These are phyloP conservation scores for Trissolcus japonicus DNA, from an alignment of 2,888 invertebrate species.

Conservation along the genomic window DNA sequence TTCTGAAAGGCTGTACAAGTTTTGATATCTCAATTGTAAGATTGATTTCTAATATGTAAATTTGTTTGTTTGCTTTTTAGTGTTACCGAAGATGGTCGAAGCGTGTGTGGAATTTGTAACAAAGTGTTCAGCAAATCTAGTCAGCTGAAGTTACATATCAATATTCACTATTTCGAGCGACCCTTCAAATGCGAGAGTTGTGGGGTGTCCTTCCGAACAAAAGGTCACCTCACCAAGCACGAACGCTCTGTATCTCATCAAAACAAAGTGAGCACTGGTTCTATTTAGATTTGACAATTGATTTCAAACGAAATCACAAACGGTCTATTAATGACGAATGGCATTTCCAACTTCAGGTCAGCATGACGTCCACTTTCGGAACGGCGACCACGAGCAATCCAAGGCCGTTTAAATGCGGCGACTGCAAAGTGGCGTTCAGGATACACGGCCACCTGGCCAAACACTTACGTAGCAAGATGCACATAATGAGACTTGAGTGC, in stretches of 20 bases:
- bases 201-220: slow-evolving; percentile 92
- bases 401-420: slow-evolving; percentile 95
- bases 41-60: too few relatives aligned
- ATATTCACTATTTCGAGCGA: slow-evolving; percentile 96
- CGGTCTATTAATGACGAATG: too few relatives aligned
- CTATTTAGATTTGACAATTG: too few relatives aligned
- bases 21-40: not conserved
- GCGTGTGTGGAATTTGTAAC: slow-evolving; percentile 90
- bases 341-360: slow-evolving; percentile 76
- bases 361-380: slow-evolving; percentile 90
- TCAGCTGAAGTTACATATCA: slow-evolving; percentile 92
- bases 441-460: slow-evolving; percentile 98
- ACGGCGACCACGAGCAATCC: slow-evolving; percentile 92
- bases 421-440: slow-evolving; percentile 96
- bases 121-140: slow-evolving; percentile 95
- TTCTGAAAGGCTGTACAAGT: not conserved
- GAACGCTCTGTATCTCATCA: slow-evolving; percentile 94
- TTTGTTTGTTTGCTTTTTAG: slow-evolving; percentile 60
- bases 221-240: slow-evolving; percentile 94
- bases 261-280: slow-evolving; percentile 83
- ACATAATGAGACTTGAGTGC: slow-evolving; percentile 95
- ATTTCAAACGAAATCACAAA: too few relatives aligned
- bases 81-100: slow-evolving; percentile 85
- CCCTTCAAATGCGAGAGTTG: slow-evolving; percentile 95
- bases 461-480: slow-evolving; percentile 96